Conservation (phyloP, 2,888 invertebrate species). For the Acleris cristana region DNA sequence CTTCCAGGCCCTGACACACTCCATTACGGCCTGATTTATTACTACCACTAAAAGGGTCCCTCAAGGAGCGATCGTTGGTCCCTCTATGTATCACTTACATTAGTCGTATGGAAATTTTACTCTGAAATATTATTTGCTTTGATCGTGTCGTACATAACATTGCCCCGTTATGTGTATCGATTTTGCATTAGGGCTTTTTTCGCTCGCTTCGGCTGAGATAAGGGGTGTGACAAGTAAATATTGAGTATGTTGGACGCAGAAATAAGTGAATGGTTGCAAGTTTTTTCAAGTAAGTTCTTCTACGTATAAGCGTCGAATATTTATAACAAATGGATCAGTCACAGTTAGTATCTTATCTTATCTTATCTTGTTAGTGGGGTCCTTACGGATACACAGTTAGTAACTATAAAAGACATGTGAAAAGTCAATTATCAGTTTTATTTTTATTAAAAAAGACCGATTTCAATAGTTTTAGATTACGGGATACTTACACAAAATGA, state of each 20-base stretch:
- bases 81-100: conserved; percentile 72
- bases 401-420: too few species aligned
- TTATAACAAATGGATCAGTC: too few species aligned
- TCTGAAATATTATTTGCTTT: conserved; percentile 70
- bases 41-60: conserved; percentile 77
- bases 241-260: conserved; percentile 10
- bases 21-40: conserved; percentile 81
- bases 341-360: too few species aligned
- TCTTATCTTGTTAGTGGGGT: too few species aligned
- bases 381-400: too few species aligned
- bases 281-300: neutral
- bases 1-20: conserved; percentile 65
- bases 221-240: conserved; percentile 35
- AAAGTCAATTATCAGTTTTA: too few species aligned
- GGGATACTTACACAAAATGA: too few species aligned
- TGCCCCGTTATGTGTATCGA: conserved; percentile 51
- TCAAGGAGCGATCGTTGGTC: conserved; percentile 70
- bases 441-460: too few species aligned
- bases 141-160: conserved; percentile 55
- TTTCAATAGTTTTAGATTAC: too few species aligned
- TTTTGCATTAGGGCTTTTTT: conserved; percentile 45
- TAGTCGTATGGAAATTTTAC: conserved; percentile 74
- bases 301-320: neutral
- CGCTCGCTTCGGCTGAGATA: conserved; percentile 29
- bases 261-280: neutral